Evolutionary conservation across 1,140 invertebrate genomes (phyloP).

Genomic region (Drosophila yakuba): DNA sequence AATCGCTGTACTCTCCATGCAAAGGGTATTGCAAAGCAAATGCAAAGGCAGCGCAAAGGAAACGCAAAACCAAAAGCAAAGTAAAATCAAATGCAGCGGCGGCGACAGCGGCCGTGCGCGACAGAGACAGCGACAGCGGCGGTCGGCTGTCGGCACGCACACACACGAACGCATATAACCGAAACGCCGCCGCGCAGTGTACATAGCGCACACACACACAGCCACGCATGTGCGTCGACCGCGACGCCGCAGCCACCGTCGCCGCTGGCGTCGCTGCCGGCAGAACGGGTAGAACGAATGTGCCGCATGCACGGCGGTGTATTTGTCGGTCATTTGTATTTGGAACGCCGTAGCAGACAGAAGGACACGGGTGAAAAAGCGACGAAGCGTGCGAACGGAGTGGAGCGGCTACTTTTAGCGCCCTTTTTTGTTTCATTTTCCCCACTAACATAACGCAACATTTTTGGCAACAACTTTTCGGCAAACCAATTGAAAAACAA

Average conservation of each 20-base stretch:
- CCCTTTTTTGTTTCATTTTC: slow-evolving; percentile 83
- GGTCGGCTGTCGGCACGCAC: slow-evolving; percentile 5
- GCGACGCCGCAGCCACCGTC: slow-evolving; percentile 28
- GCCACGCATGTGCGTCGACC: slow-evolving; percentile 47
- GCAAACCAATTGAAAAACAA: slow-evolving; percentile 45
- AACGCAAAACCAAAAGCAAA: slow-evolving; percentile 58
- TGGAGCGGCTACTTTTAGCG: slow-evolving; percentile 80
- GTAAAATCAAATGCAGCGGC: slow-evolving; percentile 75
- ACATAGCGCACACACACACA: slow-evolving; percentile 43
- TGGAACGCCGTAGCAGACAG: slow-evolving; percentile 82
- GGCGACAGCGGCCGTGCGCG: slow-evolving; percentile 18
- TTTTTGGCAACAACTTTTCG: slow-evolving; percentile 72
- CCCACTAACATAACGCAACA: slow-evolving; percentile 52
- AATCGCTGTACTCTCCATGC: too few relatives aligned
- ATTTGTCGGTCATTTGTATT: slow-evolving; percentile 74
- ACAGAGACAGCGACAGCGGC: slow-evolving; percentile 28
- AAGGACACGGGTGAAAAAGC: slow-evolving; percentile 71
- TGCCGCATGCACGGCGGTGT: slow-evolving; percentile 64
- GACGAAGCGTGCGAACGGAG: slow-evolving; percentile 75
- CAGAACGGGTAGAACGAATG: slow-evolving; percentile 26
- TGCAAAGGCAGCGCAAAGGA: slow-evolving; percentile 8
- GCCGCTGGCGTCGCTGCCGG: slow-evolving; percentile 25
- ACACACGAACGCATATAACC: background rate
- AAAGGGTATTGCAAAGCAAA: slow-evolving; percentile 11
- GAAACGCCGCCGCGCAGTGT: slow-evolving; percentile 16